These are phyloP conservation scores for Drosophila rubida DNA, from an alignment of 2,888 invertebrate genomes.

Conservation along the genomic window DNA sequence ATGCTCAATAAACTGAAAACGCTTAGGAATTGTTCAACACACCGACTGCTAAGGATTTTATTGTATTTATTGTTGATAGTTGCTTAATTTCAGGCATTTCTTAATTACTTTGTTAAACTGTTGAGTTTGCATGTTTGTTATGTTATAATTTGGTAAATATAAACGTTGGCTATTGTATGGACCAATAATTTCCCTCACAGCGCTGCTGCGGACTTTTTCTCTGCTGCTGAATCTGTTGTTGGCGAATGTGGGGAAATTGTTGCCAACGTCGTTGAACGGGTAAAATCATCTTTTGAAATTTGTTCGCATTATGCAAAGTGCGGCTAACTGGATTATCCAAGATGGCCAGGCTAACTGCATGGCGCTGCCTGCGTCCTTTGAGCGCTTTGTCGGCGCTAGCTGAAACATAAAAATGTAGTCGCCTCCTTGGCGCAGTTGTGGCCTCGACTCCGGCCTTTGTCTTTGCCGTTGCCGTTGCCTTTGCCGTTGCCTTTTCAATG, in stretches of 20 bases:
- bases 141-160: no score
- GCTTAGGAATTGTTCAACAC: no score
- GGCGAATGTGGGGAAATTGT: slow-evolving; percentile 52
- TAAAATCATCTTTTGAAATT: slow-evolving; percentile 45
- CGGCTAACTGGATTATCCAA: slow-evolving; percentile 61
- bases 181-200: neutral
- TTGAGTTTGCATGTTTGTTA: no score
- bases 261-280: slow-evolving; percentile 25
- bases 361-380: slow-evolving; percentile 12
- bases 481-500: slow-evolving; percentile 57
- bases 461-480: slow-evolving; percentile 31
- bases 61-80: no score
- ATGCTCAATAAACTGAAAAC: no score
- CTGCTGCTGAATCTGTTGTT: slow-evolving; percentile 56
- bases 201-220: slow-evolving; percentile 37
- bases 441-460: neutral
- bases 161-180: no score
- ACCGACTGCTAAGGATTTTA: no score
- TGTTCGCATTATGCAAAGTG: slow-evolving; percentile 68
- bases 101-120: no score
- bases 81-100: no score
- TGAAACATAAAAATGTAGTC: neutral
- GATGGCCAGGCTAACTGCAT: slow-evolving; percentile 16
- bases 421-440: neutral
- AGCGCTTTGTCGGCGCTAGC: neutral